Conservation (phyloP, 1,140 invertebrate species). For the Drosophila chauvacae region DNA sequence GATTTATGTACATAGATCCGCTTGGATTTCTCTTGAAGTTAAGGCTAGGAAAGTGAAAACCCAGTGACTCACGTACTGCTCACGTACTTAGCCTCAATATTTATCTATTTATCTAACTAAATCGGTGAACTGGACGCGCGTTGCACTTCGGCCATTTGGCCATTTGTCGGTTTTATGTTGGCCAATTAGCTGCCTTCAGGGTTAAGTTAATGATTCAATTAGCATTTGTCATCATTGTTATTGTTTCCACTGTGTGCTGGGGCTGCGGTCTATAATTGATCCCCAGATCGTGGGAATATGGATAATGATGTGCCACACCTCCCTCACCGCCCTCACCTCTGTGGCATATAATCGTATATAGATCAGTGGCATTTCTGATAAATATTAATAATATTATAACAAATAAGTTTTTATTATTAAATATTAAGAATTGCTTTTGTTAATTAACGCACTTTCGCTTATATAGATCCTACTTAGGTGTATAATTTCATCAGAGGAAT, state of each 20-base stretch:
- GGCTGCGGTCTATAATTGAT: slow-evolving; percentile 55
- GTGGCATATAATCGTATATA: background rate
- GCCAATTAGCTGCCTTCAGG: slow-evolving; percentile 67
- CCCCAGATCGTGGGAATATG: slow-evolving; percentile 78
- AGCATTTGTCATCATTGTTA: slow-evolving; percentile 73
- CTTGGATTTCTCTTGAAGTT: slow-evolving; percentile 36
- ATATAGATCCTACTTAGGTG: too few species aligned
- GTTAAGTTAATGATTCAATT: slow-evolving; percentile 81
- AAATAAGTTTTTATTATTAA: too few species aligned
- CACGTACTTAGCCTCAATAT: slow-evolving; percentile 31
- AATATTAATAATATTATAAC: too few species aligned
- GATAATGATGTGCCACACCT: slow-evolving; percentile 52
- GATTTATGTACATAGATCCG: slow-evolving; percentile 32
- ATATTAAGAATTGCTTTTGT: background rate
- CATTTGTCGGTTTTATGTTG: slow-evolving; percentile 60
- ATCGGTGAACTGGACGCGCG: slow-evolving; percentile 24
- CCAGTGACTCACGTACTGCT: slow-evolving; percentile 31
- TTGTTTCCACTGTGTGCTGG: slow-evolving; percentile 16
- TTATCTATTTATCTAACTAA: slow-evolving; percentile 57
- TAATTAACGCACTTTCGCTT: too few species aligned
- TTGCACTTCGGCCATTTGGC: slow-evolving; percentile 31
- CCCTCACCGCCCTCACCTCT: too few species aligned
- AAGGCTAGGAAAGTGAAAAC: slow-evolving; percentile 64
- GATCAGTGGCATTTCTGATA: background rate
- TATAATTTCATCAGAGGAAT: too few species aligned